Evolutionary conservation across 2,797 vertebrate genomes (phyloP).

Genomic region (Lithobates sylvaticus): DNA sequence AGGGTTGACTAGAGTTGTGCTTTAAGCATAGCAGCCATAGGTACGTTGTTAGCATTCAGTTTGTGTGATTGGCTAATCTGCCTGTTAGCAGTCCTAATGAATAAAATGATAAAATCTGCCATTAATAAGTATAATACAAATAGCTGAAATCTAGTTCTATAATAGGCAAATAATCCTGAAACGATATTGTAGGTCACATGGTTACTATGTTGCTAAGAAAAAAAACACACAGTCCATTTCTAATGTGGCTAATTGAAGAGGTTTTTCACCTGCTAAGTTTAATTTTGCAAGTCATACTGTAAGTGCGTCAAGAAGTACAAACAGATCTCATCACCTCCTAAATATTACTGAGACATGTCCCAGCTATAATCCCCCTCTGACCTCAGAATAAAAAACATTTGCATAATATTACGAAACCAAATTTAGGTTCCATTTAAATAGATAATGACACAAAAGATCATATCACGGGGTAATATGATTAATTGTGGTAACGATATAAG

Average conservation of each 20-base stretch:
- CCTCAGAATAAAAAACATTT: constrained; percentile 45
- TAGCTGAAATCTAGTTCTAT: too few relatives aligned
- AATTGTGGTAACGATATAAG: too few relatives aligned
- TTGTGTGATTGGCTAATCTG: too few relatives aligned
- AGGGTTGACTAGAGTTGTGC: too few relatives aligned
- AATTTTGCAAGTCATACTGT: constrained; percentile 60
- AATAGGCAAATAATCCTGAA: too few relatives aligned
- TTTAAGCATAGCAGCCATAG: too few relatives aligned
- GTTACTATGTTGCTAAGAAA: too few relatives aligned
- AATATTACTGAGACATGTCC: constrained; percentile 54
- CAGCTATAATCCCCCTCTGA: constrained; percentile 48
- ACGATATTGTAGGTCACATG: neutral
- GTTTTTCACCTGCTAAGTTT: constrained; percentile 42
- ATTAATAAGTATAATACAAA: too few relatives aligned
- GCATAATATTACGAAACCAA: constrained; percentile 13
- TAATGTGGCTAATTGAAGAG: constrained; percentile 14
- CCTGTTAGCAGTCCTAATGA: too few relatives aligned
- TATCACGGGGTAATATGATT: neutral
- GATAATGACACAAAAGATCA: constrained; percentile 13
- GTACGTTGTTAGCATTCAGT: too few relatives aligned
- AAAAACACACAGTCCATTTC: neutral
- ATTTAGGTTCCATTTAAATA: constrained; percentile 30
- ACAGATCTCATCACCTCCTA: constrained; percentile 49
- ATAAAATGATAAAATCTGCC: too few relatives aligned
- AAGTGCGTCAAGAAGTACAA: constrained; percentile 52